phyloP scores from a whole-genome alignment of 2,888 invertebrate species.

The Portevinia maculata region DNA sequence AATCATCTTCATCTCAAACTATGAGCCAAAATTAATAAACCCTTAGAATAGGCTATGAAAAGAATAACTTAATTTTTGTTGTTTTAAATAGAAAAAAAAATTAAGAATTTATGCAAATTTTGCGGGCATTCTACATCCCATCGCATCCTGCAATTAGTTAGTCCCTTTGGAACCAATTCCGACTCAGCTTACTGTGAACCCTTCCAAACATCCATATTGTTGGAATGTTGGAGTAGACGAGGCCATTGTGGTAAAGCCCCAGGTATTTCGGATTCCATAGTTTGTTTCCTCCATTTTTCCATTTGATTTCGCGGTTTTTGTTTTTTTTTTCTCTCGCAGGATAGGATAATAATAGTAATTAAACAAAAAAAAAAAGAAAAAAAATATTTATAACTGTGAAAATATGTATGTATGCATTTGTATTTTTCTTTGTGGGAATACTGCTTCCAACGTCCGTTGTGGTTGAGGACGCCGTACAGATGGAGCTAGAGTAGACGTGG shows the following conservation, averaged over 20 bases:
- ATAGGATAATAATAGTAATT: conserved; percentile 69
- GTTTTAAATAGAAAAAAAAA: neutral
- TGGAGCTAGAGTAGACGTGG: neutral
- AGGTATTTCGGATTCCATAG: conserved; percentile 52
- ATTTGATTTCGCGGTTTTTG: conserved; percentile 47
- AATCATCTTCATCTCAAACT: too few relatives aligned
- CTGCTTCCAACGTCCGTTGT: conserved; percentile 32
- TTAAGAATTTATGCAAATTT: conserved; percentile 8
- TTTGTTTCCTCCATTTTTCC: conserved; percentile 11
- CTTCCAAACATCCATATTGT: neutral
- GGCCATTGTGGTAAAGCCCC: conserved; percentile 50
- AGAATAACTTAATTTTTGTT: too few relatives aligned
- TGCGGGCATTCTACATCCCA: conserved; percentile 14
- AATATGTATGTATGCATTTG: too few relatives aligned
- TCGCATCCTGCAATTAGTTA: conserved; percentile 36
- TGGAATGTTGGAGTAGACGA: conserved; percentile 5
- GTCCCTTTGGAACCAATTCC: conserved; percentile 15
- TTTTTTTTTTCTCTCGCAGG: conserved; percentile 32
- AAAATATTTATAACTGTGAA: conserved; percentile 10
- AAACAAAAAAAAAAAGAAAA: conserved; percentile 43
- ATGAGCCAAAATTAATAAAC: too few relatives aligned
- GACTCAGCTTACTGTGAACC: conserved; percentile 11
- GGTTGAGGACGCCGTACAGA: conserved; percentile 12
- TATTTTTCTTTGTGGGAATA: conserved; percentile 2
- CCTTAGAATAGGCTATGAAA: too few relatives aligned